A percentile compares a stretch with the other conserved stretches of the same genome.
These are phyloP conservation scores for Euschistus heros DNA, from an alignment of 1,140 invertebrate genomes.

Conservation along the genomic window DNA sequence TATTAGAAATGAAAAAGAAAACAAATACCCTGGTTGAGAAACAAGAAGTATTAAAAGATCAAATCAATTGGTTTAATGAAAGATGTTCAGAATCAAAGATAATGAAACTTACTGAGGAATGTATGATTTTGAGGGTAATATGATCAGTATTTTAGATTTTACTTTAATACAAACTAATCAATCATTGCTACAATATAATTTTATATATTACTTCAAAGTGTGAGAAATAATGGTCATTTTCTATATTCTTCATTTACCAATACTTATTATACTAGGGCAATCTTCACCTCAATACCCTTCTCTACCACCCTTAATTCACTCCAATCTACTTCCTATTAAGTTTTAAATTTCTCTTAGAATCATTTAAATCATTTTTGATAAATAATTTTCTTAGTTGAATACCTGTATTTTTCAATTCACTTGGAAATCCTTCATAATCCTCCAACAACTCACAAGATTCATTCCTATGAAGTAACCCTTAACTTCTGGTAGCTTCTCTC, in stretches of 20 bases:
- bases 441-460: no score
- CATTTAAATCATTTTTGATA: not conserved
- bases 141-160: not conserved
- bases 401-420: no score
- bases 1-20: not conserved
- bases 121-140: conserved; percentile 1
- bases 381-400: not conserved
- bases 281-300: not conserved
- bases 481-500: no score
- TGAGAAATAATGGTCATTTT: not conserved
- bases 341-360: no score
- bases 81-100: not conserved
- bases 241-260: not conserved
- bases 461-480: no score
- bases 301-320: not conserved
- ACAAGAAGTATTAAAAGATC: not conserved
- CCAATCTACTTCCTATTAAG: not conserved
- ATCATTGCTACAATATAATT: not conserved
- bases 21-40: not conserved
- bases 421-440: no score
- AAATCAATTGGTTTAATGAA: not conserved
- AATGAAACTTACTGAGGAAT: conserved; percentile 3
- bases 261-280: not conserved
- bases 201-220: not conserved
- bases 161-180: not conserved